Evolutionary conservation across 2,113 vertebrate genomes (phyloP), one percentile per base, ranked within the genome.

Genomic region (Gambusia affinis): DNA sequence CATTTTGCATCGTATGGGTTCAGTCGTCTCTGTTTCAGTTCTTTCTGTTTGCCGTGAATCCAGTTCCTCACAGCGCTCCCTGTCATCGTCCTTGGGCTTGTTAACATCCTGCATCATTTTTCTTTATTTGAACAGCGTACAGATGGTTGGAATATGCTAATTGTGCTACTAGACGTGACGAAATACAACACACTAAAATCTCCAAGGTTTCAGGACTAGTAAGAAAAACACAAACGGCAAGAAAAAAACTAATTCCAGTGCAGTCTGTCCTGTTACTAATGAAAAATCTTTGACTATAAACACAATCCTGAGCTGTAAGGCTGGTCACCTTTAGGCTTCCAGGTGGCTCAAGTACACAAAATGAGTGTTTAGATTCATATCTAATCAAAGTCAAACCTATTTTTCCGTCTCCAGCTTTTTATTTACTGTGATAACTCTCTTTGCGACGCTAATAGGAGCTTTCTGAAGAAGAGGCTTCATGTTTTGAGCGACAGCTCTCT

Each of bases 381-480:
- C 77, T 82, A 88, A 92, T 91, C 88, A 83, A 82, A 84, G 76
- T 87, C 81, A 87, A 47, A 35, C 42, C 64, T 77, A 19, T 67
- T 44, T 74, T 30, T 72, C 30, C 70, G 47, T 70, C 39, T 60
- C 60, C 31, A 37, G 29, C 64, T 78, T 37, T 79, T 79, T 79
- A 79, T 80, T 65, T 24, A 11, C 14, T 33, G 72, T 83, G 87
- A 86, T 85, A 83, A 72, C 71, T 78, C 72, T 73, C 72, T 66
- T 39, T 67, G 51, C 80, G 72, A 37, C 44, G 65, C 75, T 91
- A 83, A 87, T 85, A 75, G 85, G 67, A 72, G 76, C 39, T 86
- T 70, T 86, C 37, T 74, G 30, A 76, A 70, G 61, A 76, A 78
- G 79, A 75, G 76, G 31, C 60, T 39, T 83, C 73, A 65, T 33